These are phyloP conservation scores for Gyps fulvus DNA, from an alignment of 2,113 vertebrate genomes.

Conservation along the genomic window DNA sequence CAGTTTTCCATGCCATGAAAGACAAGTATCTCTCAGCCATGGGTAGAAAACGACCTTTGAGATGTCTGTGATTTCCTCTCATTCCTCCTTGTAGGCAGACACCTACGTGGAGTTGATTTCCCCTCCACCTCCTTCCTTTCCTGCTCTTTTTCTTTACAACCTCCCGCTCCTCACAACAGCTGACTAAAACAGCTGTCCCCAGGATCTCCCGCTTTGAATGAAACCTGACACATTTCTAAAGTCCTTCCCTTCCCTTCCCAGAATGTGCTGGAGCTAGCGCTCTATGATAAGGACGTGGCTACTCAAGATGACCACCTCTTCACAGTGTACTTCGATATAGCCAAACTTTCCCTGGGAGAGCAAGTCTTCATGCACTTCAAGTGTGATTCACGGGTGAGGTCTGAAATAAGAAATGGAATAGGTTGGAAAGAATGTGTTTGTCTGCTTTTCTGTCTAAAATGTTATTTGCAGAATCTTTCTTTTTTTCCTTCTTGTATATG, in stretches of 20 bases:
- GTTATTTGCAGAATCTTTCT: not conserved
- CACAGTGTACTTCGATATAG: constrained; percentile 73
- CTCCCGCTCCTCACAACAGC: not conserved
- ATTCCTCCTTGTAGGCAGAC: not conserved
- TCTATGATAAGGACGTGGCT: constrained; percentile 70
- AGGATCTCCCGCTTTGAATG: not conserved
- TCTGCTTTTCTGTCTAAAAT: not conserved
- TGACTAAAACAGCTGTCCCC: not conserved
- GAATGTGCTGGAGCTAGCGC: constrained; percentile 73
- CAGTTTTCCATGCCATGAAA: not conserved
- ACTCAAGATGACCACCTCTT: constrained; percentile 75
- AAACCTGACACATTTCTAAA: not conserved
- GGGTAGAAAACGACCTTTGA: not conserved
- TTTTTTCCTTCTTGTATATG: not conserved
- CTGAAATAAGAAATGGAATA: not conserved
- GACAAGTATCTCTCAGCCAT: not conserved
- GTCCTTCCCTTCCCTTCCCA: not conserved
- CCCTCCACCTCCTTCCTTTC: not conserved
- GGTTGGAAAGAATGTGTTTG: not conserved
- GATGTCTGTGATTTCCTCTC: not conserved
- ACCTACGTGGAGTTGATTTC: not conserved
- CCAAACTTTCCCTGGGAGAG: constrained; percentile 61
- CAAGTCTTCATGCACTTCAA: constrained; percentile 57
- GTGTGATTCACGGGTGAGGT: constrained; percentile 35
- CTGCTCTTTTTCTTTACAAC: not conserved